These are phyloP conservation scores for Catocala fraxini DNA, from an alignment of 2,888 invertebrate genomes.

Conservation along the genomic window DNA sequence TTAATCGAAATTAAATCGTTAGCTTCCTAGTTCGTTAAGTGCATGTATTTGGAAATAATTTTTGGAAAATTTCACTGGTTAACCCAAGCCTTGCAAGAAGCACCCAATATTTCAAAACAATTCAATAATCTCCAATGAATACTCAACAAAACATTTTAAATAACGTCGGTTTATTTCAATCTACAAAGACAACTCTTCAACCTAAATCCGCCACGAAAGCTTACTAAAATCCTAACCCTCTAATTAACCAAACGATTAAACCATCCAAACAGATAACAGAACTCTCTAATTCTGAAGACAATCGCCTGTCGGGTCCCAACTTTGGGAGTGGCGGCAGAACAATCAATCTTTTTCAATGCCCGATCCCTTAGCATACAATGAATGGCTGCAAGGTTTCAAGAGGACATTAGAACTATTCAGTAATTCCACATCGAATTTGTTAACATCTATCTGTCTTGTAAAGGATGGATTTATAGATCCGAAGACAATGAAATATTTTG, in stretches of 20 bases:
- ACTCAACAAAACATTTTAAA: too few species aligned
- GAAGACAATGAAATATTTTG: conserved; percentile 45
- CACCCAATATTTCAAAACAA: too few species aligned
- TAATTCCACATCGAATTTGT: conserved; percentile 57
- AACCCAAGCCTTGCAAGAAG: too few species aligned
- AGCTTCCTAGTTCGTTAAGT: too few species aligned
- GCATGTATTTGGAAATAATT: too few species aligned
- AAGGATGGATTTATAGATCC: conserved; percentile 51
- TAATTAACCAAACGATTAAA: conserved; percentile 38
- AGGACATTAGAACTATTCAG: conserved; percentile 58
- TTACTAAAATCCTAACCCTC: conserved; percentile 12
- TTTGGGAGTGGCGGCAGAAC: conserved; percentile 55
- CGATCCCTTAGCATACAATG: conserved; percentile 55
- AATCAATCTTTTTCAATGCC: conserved; percentile 65
- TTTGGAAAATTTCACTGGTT: too few species aligned
- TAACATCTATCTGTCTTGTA: conserved; percentile 59
- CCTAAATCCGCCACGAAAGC: neutral
- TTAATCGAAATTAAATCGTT: too few species aligned
- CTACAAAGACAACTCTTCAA: too few species aligned
- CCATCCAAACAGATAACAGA: conserved; percentile 33
- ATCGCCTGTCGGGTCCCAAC: conserved; percentile 54
- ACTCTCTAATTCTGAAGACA: conserved; percentile 55
- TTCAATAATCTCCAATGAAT: too few species aligned
- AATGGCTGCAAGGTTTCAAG: conserved; percentile 50
- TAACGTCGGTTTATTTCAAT: too few species aligned